Evolutionary conservation across 2,797 vertebrate species (phyloP), one percentile per base, ranked within the genome.

Genomic region (Acanthurus leucopareius): DNA sequence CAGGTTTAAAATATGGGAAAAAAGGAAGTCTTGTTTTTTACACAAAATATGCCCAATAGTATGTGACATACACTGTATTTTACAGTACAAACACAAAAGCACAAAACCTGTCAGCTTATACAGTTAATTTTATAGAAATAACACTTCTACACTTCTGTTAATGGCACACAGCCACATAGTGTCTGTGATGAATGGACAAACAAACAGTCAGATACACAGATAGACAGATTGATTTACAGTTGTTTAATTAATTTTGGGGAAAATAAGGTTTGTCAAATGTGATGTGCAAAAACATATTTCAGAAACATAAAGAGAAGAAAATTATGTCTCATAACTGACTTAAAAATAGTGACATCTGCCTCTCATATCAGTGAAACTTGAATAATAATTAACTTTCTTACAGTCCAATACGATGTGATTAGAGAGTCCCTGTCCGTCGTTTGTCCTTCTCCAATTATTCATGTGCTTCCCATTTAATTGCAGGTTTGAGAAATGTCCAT

Each of bases 401-500:
- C 45, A 70, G 54, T 42, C 70, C 44, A 67, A 75, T 69, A 59
- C 54, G 38, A 28, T 62, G 42, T 19, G 20, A 75, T 91, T 79
- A 75, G 49, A 82, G 64, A 65, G 70, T 73, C 35, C 49, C 47
- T 57, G 66, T 56, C 44, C 44, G n/a, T 71, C 25, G 8, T 48
- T 69, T 25, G 16, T 75, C 72, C 51, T 75, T 52, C 35, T 84
- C 53, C 61, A 70, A 60, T 84, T 65, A 88, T 83, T 85, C 69
- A 83, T 79, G 51, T 52, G 69, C 59, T 75, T 70, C 66, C 73
- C 82, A 77, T 91, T 93, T 93, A 92, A 93, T 94, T 92, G 84
- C 65, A 74, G 79, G 79, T 78, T 90, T 82, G 65, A 79, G 84
- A 90, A 91, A 87, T 74, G 66, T 66, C 71, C 69, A 48, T 53